phyloP scores from a whole-genome alignment of 2,113 vertebrate species.

The Platichthys flesus region DNA sequence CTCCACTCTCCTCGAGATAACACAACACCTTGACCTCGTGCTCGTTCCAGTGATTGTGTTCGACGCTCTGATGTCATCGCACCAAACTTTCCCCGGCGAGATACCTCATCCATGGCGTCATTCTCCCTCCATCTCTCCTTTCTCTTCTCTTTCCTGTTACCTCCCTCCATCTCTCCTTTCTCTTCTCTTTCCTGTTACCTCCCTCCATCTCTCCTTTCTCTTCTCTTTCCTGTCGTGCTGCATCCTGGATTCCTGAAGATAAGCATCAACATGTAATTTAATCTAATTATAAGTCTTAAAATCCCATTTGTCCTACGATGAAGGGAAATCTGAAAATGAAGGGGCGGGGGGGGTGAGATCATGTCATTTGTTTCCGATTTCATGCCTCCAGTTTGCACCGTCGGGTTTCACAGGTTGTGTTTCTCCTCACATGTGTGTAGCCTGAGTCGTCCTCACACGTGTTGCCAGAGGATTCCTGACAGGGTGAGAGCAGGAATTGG shows the following conservation, averaged over 20 bases:
- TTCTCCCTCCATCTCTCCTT: background rate
- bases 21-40: constrained; percentile 23
- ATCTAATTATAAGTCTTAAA: constrained; percentile 27
- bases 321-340: constrained; percentile 26
- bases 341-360: constrained; percentile 15
- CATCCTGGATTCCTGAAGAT: constrained; percentile 27
- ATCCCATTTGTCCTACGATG: background rate
- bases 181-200: background rate
- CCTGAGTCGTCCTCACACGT: background rate
- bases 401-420: background rate
- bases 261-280: constrained; percentile 13
- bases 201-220: background rate
- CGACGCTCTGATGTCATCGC: constrained; percentile 45
- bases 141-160: background rate
- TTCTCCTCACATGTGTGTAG: too few species aligned
- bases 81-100: background rate
- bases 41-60: constrained; percentile 1
- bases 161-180: background rate
- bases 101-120: constrained; percentile 48
- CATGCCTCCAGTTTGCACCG: background rate
- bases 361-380: background rate
- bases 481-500: constrained; percentile 27
- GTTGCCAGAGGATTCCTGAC: constrained; percentile 56
- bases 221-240: background rate
- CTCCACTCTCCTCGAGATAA: constrained; percentile 8